These are phyloP conservation scores for Ruditapes philippinarum DNA, from an alignment of 1,140 invertebrate genomes.

Conservation along the genomic window DNA sequence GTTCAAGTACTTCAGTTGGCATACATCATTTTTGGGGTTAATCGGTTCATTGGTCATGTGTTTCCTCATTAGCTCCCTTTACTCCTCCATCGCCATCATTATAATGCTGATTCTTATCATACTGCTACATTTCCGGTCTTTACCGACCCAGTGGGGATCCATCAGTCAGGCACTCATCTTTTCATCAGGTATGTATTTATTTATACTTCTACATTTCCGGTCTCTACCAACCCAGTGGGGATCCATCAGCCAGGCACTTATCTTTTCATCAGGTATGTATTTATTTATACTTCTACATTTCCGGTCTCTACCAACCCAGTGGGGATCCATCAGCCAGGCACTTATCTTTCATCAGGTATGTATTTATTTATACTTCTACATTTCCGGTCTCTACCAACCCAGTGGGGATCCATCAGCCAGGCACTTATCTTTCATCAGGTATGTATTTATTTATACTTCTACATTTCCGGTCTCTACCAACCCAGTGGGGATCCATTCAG, in stretches of 20 bases:
- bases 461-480: slow-evolving; percentile 97
- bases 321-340: slow-evolving; percentile 99
- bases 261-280: slow-evolving; percentile 99
- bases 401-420: slow-evolving; percentile 99
- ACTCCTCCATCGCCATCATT: slow-evolving; percentile 95
- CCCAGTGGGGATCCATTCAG: slow-evolving; percentile 98
- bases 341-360: slow-evolving; percentile 99
- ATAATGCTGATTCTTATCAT: slow-evolving; percentile 95
- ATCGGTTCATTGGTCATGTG: slow-evolving; percentile 97
- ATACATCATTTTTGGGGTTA: slow-evolving; percentile 95
- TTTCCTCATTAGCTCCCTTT: slow-evolving; percentile 97
- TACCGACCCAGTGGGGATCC: slow-evolving; percentile 97
- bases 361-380: slow-evolving; percentile 95
- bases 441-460: slow-evolving; percentile 93
- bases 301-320: slow-evolving; percentile 95
- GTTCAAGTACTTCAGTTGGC: slow-evolving; percentile 98
- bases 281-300: slow-evolving; percentile 95
- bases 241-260: slow-evolving; percentile 98
- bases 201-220: too few species aligned
- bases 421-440: slow-evolving; percentile 99
- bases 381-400: slow-evolving; percentile 95
- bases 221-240: slow-evolving; percentile 97
- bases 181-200: slow-evolving; percentile 95
- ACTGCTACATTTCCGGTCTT: slow-evolving; percentile 96
- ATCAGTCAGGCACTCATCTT: slow-evolving; percentile 99